Base-by-base conservation (phyloP, 2,888 invertebrate genomes). In the Capitulum mitella region DNA sequence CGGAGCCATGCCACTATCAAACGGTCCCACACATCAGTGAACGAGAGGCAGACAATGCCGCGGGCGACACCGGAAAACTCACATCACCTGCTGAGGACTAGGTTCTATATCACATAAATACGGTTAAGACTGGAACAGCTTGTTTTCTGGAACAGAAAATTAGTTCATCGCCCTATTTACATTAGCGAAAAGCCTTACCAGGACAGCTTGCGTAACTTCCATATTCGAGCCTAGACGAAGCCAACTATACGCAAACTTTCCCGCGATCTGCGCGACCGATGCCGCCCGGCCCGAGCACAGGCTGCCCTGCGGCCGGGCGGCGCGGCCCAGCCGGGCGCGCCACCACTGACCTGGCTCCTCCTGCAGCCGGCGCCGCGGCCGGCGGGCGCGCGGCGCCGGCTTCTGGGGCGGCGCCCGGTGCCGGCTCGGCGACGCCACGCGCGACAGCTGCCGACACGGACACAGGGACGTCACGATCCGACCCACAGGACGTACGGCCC, bases 341-440 rank as follows among this genome's bases (percentile, higher is more conserved):
- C 1, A 8, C 0, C n/a, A 40, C 75, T 75, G 29, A 75, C 75
- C 75, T 29, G 75, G 75, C 75, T 75, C 75, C 29, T 75, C 75
- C 29, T n/a, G 43, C 3, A 46, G 22, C 8, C 46, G n/a, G 14
- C 46, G 75, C 43, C 75, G 75, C 75, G 26, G n/a, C 70, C 70
- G 3, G 22, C 70, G 19, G 6, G 32, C 37, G 1, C 32, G 70
- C 2, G 34, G 70, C 19, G 5, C 22, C 3, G 22, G 70, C 6
- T 22, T n/a, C 2, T 19, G 29, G 14, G 64, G 64, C 64, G 70
- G 70, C 32, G 64, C 34, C 37, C 34, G 70, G 34, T 32, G n/a
- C 29, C 70, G 70, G 37, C 8, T 16, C 6, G 70, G 32, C 16
- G 14, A 1, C 32, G 16, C 61, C 16, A 37, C 37, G 12, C 37